Percentiles rank a stretch among this genome's conserved stretches.
Evolutionary conservation across 2,113 vertebrate species (phyloP).

Genomic region (Procavia capensis): DNA sequence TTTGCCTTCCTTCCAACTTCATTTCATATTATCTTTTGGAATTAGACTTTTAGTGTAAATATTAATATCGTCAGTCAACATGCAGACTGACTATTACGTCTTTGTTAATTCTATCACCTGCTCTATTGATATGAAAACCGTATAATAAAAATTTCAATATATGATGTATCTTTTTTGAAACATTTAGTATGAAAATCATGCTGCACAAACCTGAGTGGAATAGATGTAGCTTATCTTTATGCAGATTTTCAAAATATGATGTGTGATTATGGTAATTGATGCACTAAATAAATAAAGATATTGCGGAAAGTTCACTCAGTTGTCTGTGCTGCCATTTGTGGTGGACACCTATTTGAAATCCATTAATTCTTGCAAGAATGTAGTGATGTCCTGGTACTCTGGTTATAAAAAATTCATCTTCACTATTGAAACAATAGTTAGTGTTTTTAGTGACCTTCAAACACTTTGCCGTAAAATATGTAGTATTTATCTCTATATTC

Average conservation of each 20-base stretch:
- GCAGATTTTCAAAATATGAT: not conserved
- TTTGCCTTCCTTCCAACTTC: not conserved
- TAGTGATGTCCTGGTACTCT: not conserved
- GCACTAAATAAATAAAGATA: not conserved
- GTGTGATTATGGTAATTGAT: not conserved
- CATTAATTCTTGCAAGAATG: not conserved
- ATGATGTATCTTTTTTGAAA: not conserved
- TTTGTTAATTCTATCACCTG: constrained; percentile 6
- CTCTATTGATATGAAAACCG: constrained; percentile 25
- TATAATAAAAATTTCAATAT: constrained; percentile 26
- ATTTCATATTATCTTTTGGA: not conserved
- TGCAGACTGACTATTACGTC: not conserved
- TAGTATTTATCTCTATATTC: not conserved
- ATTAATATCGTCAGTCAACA: not conserved
- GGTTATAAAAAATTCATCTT: not conserved
- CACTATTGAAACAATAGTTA: not conserved
- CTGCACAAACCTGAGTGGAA: not conserved
- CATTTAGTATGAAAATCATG: constrained; percentile 31
- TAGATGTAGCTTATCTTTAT: not conserved
- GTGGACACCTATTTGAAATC: not conserved
- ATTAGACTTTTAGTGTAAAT: not conserved
- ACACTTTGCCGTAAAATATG: not conserved
- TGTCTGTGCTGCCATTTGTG: not conserved
- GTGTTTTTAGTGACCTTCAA: constrained; percentile 17
- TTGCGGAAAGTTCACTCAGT: not conserved